phyloP scores from a whole-genome alignment of 2,888 invertebrate genomes.

The Synanthedon myopaeformis region DNA sequence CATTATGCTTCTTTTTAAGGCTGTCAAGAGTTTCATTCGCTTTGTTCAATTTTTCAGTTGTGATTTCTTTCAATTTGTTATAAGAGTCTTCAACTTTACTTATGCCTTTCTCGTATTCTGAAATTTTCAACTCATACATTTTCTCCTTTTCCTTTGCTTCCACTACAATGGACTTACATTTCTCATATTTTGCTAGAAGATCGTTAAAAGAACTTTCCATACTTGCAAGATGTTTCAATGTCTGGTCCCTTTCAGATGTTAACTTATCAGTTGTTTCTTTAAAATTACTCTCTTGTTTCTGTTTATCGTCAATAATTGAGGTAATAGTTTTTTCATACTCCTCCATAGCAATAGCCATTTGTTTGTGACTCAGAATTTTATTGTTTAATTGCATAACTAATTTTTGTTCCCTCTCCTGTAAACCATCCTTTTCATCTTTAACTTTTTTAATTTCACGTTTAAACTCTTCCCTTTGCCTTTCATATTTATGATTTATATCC shows the following conservation, averaged over 20 bases:
- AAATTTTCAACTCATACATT: slow-evolving; percentile 74
- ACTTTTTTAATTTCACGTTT: slow-evolving; percentile 43
- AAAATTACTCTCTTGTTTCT: slow-evolving; percentile 69
- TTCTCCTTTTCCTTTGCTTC: slow-evolving; percentile 74
- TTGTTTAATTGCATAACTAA: slow-evolving; percentile 44
- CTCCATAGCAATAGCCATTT: slow-evolving; percentile 77
- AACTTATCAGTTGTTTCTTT: slow-evolving; percentile 59
- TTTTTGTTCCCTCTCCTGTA: slow-evolving; percentile 36
- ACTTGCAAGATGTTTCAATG: slow-evolving; percentile 68
- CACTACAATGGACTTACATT: slow-evolving; percentile 68
- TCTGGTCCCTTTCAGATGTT: slow-evolving; percentile 68
- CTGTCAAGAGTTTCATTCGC: slow-evolving; percentile 83
- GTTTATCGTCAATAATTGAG: slow-evolving; percentile 78
- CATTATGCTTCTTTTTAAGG: slow-evolving; percentile 77
- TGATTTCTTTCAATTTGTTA: slow-evolving; percentile 85
- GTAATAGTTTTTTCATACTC: slow-evolving; percentile 85
- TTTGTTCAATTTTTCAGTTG: slow-evolving; percentile 81
- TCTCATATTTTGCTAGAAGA: slow-evolving; percentile 73
- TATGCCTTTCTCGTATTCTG: slow-evolving; percentile 76
- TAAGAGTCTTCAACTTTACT: slow-evolving; percentile 84
- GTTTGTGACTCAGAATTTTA: slow-evolving; percentile 47
- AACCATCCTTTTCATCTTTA: slow-evolving; percentile 36
- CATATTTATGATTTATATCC: slow-evolving; percentile 37
- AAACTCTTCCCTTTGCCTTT: slow-evolving; percentile 36
- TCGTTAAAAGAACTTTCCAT: slow-evolving; percentile 75